These are phyloP conservation scores for Antrozous pallidus DNA, from an alignment of 2,797 vertebrate species.

Conservation along the genomic window DNA sequence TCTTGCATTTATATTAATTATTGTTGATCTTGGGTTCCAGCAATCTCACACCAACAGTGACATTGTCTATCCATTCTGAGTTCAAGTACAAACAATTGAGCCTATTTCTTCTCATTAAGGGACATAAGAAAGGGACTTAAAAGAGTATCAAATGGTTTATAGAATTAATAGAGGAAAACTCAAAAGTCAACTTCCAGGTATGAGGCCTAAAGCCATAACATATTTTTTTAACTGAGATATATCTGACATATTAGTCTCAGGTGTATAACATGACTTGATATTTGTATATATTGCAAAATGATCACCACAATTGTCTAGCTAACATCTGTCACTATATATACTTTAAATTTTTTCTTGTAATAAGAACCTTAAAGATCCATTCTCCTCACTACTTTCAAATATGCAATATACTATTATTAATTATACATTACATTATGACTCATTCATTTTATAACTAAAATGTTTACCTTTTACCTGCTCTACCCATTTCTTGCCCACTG, in stretches of 20 bases:
- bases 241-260: neutral
- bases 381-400: neutral
- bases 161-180: neutral
- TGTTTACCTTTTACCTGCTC: neutral
- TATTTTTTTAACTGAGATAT: neutral
- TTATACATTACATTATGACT: neutral
- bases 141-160: neutral
- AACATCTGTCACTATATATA: neutral
- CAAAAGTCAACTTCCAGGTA: neutral
- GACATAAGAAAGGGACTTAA: neutral
- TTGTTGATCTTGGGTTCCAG: too few relatives aligned
- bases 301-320: neutral
- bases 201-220: neutral
- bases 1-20: too few relatives aligned
- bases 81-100: neutral
- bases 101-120: neutral
- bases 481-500: neutral
- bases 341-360: neutral
- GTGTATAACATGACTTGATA: neutral
- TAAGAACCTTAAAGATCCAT: neutral
- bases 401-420: neutral
- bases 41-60: neutral
- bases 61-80: neutral
- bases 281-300: neutral
- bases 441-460: neutral